Conservation (phyloP, 2,113 vertebrate genomes). For the Carollia perspicillata region DNA sequence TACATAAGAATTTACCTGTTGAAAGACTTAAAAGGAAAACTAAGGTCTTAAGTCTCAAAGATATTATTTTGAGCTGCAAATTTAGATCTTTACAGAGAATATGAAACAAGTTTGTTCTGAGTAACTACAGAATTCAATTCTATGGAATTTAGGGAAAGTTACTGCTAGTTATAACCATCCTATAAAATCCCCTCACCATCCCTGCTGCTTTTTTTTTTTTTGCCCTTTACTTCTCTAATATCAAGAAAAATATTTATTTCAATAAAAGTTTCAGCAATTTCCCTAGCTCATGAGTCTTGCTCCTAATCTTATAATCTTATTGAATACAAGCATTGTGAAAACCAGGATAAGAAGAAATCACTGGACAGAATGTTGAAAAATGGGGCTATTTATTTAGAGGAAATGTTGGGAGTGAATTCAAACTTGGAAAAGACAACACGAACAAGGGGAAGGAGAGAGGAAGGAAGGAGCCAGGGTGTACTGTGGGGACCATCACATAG, state of each 20-base stretch:
- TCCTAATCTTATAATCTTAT: not conserved
- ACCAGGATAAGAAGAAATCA: not conserved
- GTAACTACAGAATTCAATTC: not conserved
- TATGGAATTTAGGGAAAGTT: not conserved
- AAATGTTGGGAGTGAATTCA: not conserved
- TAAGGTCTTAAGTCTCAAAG: not conserved
- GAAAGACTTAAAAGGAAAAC: not conserved
- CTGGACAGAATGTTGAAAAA: not conserved
- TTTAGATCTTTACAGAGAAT: not conserved
- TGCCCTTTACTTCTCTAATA: not conserved
- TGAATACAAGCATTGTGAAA: not conserved
- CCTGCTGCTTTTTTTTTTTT: too few relatives aligned
- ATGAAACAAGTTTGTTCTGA: not conserved
- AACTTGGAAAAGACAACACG: not conserved
- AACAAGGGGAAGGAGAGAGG: not conserved
- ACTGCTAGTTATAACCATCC: not conserved
- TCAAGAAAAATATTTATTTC: not conserved
- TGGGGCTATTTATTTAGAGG: not conserved
- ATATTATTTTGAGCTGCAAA: not conserved
- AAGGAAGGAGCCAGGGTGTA: not conserved
- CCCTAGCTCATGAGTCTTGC: not conserved
- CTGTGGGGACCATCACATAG: not conserved
- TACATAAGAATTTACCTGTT: conserved; percentile 18
- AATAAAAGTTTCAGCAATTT: not conserved
- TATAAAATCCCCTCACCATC: not conserved